These are phyloP conservation scores for Leucophenga montana DNA, from an alignment of 2,888 invertebrate genomes.

Conservation along the genomic window DNA sequence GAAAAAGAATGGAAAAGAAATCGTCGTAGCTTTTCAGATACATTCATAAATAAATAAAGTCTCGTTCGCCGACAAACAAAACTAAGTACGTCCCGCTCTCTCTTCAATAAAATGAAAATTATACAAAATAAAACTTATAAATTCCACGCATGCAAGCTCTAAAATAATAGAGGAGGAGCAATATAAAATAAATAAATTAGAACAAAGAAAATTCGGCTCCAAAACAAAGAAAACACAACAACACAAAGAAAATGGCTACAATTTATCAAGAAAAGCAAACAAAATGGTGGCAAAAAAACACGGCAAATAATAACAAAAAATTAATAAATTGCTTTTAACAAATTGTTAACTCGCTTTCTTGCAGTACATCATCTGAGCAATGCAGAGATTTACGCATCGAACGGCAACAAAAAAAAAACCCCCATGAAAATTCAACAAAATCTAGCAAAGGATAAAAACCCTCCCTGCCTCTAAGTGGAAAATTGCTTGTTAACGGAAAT, in stretches of 20 bases:
- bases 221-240: slow-evolving; percentile 29
- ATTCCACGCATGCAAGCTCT: slow-evolving; percentile 18
- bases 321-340: slow-evolving; percentile 44
- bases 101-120: not conserved
- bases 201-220: slow-evolving; percentile 3
- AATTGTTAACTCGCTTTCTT: slow-evolving; percentile 44
- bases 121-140: slow-evolving; percentile 20
- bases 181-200: not conserved
- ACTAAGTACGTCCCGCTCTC: no score
- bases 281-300: slow-evolving; percentile 11
- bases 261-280: slow-evolving; percentile 47
- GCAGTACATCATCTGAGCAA: slow-evolving; percentile 21
- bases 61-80: not conserved
- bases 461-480: not conserved
- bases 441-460: not conserved
- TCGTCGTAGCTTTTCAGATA: not conserved
- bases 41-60: not conserved
- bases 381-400: slow-evolving; percentile 5
- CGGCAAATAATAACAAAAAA: not conserved
- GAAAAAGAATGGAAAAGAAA: not conserved
- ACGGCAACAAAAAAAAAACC: no score
- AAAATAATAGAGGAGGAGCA: not conserved
- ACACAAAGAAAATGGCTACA: slow-evolving; percentile 51
- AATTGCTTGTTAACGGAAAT: not conserved
- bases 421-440: not conserved